Evolutionary conservation across 64 coral and sea anemone species (phyloP).

Genomic region (Montipora capricornis): DNA sequence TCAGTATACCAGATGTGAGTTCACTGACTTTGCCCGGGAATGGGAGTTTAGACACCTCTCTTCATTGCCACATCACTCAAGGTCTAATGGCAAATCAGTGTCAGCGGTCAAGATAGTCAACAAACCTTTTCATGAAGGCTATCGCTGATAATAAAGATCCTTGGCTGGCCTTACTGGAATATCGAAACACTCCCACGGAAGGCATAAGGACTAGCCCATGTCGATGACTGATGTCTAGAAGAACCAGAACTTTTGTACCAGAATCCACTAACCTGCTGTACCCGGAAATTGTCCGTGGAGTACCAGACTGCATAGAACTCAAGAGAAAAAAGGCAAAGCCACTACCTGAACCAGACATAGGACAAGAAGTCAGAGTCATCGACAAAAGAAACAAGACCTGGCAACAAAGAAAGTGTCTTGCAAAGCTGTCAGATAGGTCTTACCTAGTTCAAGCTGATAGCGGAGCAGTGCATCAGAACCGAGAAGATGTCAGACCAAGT

Average conservation of each 20-base stretch:
- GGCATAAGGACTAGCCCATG: background rate
- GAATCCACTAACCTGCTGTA: constrained; percentile 36
- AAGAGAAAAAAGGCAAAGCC: constrained; percentile 6
- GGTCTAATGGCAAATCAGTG: constrained; percentile 38
- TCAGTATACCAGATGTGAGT: too few species aligned
- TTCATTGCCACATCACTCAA: constrained; percentile 3
- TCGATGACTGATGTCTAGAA: constrained; percentile 47
- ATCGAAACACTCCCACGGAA: constrained; percentile 28
- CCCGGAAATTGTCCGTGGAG: constrained; percentile 12
- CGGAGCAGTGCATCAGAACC: constrained; percentile 5
- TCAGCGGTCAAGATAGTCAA: constrained; percentile 50
- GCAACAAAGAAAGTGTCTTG: too few species aligned
- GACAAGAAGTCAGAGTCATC: constrained; percentile 30
- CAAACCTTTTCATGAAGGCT: constrained; percentile 38
- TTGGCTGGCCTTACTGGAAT: constrained; percentile 2
- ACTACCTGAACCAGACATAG: constrained; percentile 45
- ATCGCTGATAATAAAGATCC: constrained; percentile 1
- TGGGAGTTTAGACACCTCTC: too few species aligned
- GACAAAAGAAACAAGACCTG: too few species aligned
- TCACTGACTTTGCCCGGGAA: too few species aligned
- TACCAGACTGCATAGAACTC: background rate
- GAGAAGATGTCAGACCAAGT: constrained; percentile 2
- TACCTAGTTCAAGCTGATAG: background rate
- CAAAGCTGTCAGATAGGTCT: too few species aligned
- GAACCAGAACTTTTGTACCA: background rate